Conservation (phyloP, 2,797 vertebrate species). For the Chelon labrosus region DNA sequence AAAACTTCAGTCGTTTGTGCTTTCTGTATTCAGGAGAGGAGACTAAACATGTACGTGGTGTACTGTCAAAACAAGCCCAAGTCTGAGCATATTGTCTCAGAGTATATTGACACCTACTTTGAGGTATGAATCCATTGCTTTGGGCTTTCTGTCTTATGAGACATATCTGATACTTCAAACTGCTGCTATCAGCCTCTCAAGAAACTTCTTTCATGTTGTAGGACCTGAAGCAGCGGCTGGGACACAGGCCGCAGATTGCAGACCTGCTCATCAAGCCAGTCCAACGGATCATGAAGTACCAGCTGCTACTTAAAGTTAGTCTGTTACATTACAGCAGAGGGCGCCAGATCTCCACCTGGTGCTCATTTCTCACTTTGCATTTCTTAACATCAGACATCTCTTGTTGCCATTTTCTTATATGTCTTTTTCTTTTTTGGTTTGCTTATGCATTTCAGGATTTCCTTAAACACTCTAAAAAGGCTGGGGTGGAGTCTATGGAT, state of each 20-base stretch:
- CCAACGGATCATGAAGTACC: constrained; percentile 98
- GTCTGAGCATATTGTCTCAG: constrained; percentile 97
- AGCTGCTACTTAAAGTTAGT: constrained; percentile 95
- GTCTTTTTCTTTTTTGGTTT: not conserved
- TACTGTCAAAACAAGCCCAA: constrained; percentile 99
- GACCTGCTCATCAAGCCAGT: constrained; percentile 97
- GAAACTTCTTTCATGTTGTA: constrained; percentile 60
- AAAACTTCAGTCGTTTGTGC: not conserved
- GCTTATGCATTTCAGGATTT: constrained; percentile 87
- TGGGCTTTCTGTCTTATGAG: not conserved
- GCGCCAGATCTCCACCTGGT: constrained; percentile 17
- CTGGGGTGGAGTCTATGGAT: constrained; percentile 92
- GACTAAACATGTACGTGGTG: constrained; percentile 98
- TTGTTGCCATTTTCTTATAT: not conserved
- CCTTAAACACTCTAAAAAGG: constrained; percentile 96
- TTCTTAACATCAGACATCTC: not conserved
- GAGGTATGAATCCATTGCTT: constrained; percentile 85
- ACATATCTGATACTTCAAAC: not conserved
- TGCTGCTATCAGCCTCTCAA: not conserved
- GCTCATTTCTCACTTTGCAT: not conserved
- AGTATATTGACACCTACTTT: constrained; percentile 98
- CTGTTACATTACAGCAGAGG: constrained; percentile 30
- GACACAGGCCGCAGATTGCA: constrained; percentile 94
- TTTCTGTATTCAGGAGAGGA: constrained; percentile 87
- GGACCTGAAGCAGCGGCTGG: constrained; percentile 95